Conservation (phyloP, 2,113 vertebrate species). For the Chionodraco myersi region DNA sequence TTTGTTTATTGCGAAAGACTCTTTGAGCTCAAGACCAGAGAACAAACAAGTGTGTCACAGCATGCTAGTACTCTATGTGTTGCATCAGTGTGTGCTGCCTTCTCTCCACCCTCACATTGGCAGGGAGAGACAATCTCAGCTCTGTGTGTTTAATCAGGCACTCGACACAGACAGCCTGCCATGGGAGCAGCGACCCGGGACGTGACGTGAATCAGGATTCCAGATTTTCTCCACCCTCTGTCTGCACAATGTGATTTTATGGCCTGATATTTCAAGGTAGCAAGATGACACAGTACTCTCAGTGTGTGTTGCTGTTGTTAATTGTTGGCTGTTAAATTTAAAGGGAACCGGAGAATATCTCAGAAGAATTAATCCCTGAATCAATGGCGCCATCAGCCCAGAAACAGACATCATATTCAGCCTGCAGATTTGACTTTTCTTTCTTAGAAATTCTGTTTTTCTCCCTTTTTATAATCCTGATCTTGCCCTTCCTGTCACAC, state of each 20-base stretch:
- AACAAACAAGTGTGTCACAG: background rate
- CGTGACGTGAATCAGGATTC: conserved; percentile 68
- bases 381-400: no score
- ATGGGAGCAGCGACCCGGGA: conserved; percentile 49
- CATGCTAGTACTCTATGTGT: background rate
- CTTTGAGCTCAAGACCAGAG: background rate
- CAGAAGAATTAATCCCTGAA: no score
- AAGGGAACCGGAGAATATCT: background rate
- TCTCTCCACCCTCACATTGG: conserved; percentile 32
- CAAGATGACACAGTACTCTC: background rate
- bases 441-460: background rate
- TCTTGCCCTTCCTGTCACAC: background rate
- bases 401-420: background rate
- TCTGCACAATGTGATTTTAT: conserved; percentile 25
- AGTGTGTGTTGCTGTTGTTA: background rate
- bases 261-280: background rate
- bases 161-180: conserved; percentile 45
- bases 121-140: conserved; percentile 48
- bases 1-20: no score
- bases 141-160: conserved; percentile 73
- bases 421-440: background rate
- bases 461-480: background rate
- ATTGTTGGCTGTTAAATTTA: background rate
- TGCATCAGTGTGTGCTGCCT: conserved; percentile 7
- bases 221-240: conserved; percentile 36